phyloP scores from a whole-genome alignment of 2,113 vertebrate species.

The Podarcis raffonei region DNA sequence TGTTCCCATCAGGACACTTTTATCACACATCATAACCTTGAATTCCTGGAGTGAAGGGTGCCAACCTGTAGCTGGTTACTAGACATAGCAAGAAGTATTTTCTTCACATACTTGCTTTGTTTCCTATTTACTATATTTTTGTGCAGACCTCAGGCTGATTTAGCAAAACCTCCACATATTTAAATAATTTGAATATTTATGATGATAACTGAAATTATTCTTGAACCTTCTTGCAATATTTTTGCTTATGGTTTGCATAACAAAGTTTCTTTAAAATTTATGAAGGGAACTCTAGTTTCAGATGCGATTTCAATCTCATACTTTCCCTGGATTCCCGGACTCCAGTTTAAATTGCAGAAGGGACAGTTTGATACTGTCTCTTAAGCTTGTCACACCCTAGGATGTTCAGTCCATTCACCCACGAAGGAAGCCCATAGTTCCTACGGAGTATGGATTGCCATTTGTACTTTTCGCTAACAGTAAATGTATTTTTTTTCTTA shows the following conservation, averaged over 20 bases:
- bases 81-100: conserved; percentile 85
- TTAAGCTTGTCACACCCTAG: conserved; percentile 78
- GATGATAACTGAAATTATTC: conserved; percentile 77
- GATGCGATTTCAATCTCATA: conserved; percentile 79
- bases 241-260: conserved; percentile 78
- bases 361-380: conserved; percentile 80
- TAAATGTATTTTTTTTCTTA: conserved; percentile 91
- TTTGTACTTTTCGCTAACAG: conserved; percentile 89
- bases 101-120: conserved; percentile 82
- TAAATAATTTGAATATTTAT: conserved; percentile 77
- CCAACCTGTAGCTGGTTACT: conserved; percentile 83
- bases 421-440: conserved; percentile 83
- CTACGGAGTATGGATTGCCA: conserved; percentile 84
- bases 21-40: conserved; percentile 53
- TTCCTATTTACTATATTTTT: conserved; percentile 82
- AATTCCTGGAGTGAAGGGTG: conserved; percentile 80
- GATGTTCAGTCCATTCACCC: conserved; percentile 81
- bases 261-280: conserved; percentile 78
- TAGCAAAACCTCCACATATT: conserved; percentile 75
- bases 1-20: conserved; percentile 58
- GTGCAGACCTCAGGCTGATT: conserved; percentile 80
- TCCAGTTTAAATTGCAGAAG: conserved; percentile 77
- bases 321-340: conserved; percentile 79
- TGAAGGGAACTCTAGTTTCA: conserved; percentile 76
- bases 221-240: conserved; percentile 78